A percentile compares a stretch with the other conserved stretches of the same genome.
These are phyloP conservation scores for Epinephelus malabaricus DNA, from an alignment of 2,797 vertebrate genomes.

Conservation along the genomic window DNA sequence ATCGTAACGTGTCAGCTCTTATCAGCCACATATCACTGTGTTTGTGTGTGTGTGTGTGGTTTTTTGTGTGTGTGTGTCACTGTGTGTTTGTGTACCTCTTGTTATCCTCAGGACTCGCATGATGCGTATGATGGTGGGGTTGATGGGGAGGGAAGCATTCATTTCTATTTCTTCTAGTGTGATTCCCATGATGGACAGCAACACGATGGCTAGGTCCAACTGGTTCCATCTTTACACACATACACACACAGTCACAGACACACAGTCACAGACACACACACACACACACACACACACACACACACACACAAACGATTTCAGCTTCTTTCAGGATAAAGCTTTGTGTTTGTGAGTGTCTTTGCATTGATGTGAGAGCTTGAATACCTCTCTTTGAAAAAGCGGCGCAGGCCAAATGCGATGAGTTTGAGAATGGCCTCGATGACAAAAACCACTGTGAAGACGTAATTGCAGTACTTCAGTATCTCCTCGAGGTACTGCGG, in stretches of 20 bases:
- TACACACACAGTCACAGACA: slow-evolving; percentile 28
- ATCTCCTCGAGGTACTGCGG: slow-evolving; percentile 95
- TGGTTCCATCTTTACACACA: slow-evolving; percentile 94
- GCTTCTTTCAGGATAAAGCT: neutral
- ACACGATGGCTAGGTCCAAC: slow-evolving; percentile 94
- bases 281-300: neutral
- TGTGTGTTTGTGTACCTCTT: slow-evolving; percentile 83
- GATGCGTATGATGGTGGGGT: slow-evolving; percentile 97
- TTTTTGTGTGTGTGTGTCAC: neutral
- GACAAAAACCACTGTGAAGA: slow-evolving; percentile 97
- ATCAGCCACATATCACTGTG: neutral
- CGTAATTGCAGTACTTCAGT: slow-evolving; percentile 97
- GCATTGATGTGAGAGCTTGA: neutral
- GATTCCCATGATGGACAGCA: slow-evolving; percentile 97
- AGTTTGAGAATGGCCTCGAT: slow-evolving; percentile 93
- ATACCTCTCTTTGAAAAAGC: slow-evolving; percentile 98
- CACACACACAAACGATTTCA: slow-evolving; percentile 13
- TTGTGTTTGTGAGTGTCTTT: slow-evolving; percentile 18
- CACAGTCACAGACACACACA: slow-evolving; percentile 21
- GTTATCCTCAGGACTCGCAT: slow-evolving; percentile 97
- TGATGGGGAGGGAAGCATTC: slow-evolving; percentile 95
- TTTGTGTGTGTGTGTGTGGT: slow-evolving; percentile 13
- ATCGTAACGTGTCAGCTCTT: slow-evolving; percentile 46
- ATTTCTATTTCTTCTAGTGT: slow-evolving; percentile 96
- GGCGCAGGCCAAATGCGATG: slow-evolving; percentile 93